Evolutionary conservation across 2,113 vertebrate species (phyloP).

Genomic region (Megaptera novaeangliae): DNA sequence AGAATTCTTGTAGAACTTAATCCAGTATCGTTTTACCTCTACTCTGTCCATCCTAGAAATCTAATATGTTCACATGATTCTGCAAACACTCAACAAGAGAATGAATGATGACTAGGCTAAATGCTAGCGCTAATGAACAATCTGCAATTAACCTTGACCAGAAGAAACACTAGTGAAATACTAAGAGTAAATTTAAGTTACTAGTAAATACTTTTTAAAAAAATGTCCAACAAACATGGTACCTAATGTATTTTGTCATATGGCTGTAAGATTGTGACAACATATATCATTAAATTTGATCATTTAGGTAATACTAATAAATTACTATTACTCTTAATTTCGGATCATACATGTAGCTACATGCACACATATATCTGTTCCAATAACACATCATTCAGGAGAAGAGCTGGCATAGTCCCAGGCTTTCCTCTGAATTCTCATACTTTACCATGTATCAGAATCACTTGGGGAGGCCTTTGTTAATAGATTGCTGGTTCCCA

Average conservation of each 20-base stretch:
- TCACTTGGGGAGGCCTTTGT: neutral
- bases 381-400: neutral
- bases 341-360: neutral
- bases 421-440: neutral
- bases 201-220: neutral
- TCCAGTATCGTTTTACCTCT: neutral
- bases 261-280: neutral
- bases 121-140: neutral
- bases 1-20: constrained; percentile 15
- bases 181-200: neutral
- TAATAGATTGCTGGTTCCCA: neutral
- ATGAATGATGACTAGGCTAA: neutral
- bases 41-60: constrained; percentile 36
- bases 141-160: constrained; percentile 11
- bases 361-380: neutral
- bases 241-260: constrained; percentile 21
- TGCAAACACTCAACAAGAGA: constrained; percentile 24
- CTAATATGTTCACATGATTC: neutral
- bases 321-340: neutral
- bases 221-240: neutral
- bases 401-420: neutral
- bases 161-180: neutral
- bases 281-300: neutral
- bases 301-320: neutral
- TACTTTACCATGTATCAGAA: neutral